Conservation (phyloP, 2,797 vertebrate genomes). For the Poeciliopsis presidionis region DNA sequence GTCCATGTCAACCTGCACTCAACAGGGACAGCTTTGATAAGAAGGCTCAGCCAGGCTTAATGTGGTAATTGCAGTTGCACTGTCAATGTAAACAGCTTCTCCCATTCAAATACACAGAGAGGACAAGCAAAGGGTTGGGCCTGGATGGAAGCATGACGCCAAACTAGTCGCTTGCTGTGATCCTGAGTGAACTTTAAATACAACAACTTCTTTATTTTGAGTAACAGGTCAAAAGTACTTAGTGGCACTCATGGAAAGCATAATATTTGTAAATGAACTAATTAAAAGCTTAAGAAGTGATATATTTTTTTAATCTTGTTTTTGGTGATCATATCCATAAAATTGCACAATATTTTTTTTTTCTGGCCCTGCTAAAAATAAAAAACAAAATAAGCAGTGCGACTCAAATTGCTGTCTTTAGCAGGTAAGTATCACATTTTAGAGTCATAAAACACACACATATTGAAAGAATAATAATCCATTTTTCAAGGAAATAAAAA, state of each 20-base stretch:
- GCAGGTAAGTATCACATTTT: not conserved
- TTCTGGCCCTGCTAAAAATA: not conserved
- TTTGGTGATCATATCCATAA: not conserved
- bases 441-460: not conserved
- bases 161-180: slow-evolving; percentile 1
- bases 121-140: slow-evolving; percentile 16
- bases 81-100: slow-evolving; percentile 52
- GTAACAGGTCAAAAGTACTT: not conserved
- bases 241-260: not conserved
- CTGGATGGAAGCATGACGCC: slow-evolving; percentile 5
- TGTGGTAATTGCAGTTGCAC: slow-evolving; percentile 66
- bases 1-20: slow-evolving; percentile 68
- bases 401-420: not conserved
- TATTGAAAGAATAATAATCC: not conserved
- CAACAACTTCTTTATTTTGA: not conserved
- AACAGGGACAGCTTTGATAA: slow-evolving; percentile 61
- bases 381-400: no score
- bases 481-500: not conserved
- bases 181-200: not conserved
- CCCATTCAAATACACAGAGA: slow-evolving; percentile 30
- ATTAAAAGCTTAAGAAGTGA: not conserved
- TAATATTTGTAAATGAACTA: not conserved
- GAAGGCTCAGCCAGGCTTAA: slow-evolving; percentile 62
- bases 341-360: not conserved
- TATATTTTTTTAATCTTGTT: not conserved